Base-by-base conservation (phyloP, 2,797 vertebrate species). In the Arctocebus calabarensis region DNA sequence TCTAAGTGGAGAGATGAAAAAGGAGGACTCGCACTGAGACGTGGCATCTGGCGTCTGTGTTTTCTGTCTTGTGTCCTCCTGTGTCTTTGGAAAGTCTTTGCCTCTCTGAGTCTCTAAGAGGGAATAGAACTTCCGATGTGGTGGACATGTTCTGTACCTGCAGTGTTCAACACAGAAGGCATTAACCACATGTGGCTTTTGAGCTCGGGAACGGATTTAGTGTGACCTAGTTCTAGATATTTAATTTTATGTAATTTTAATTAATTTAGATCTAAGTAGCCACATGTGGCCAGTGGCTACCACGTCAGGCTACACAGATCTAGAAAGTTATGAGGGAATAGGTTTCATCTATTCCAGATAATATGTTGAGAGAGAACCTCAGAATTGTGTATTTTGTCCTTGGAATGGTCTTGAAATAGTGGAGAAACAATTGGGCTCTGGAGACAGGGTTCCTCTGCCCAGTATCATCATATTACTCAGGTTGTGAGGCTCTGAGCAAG, bases 31-130 rank as follows among this genome's bases (percentile, higher is more conserved):
- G 37, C 43, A 57, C 32, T 16, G 4, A 64, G 34, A 40, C 0
- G 0, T 5, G 29, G n/a, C 20, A 16, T 20, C 1, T 13, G 0
- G 32, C 32, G 40, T 8, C 0, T 1, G 55, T 1, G 1, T 13
- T 34, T 79, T 32, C 62, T 61, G 52, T 12, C 68, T 43, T 45
- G 55, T 7, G 1, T 48, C 45, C 52, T 3, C 0, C 64, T 66
- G n/a, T 59, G 17, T 64, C 48, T 87, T 70, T 64, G 10, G 68
- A 45, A 71, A 84, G 70, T 66, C 7, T 83, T 43, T 32, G 37
- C 55, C 34, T 82, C 52, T 95, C 64, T 29, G 77, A 45, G 37
- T 19, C 34, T n/a, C 1, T 40, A 48, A 27, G 3, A 9, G 27
- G 6, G 40, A 32, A n/a, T 14, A 92, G 32, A 71, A 14, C 23